These are phyloP conservation scores for Amniataba percoides DNA, from an alignment of 2,797 vertebrate genomes.

Conservation along the genomic window DNA sequence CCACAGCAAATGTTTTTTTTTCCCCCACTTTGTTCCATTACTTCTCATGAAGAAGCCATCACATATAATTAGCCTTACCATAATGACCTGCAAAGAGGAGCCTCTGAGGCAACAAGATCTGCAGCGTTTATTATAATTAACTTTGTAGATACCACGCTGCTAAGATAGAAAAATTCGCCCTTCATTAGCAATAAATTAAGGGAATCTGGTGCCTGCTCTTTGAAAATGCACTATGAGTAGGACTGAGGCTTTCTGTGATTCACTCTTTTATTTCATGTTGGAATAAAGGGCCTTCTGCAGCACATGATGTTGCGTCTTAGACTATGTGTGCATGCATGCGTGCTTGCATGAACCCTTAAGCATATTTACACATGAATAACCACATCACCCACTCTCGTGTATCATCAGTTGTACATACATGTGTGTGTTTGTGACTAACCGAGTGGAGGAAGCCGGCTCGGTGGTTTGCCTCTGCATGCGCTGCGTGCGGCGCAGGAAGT, in stretches of 20 bases:
- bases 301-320: background rate
- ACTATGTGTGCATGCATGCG: constrained; percentile 14
- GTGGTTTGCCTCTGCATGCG: constrained; percentile 96
- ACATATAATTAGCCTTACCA: constrained; percentile 52
- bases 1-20: constrained; percentile 5
- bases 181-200: constrained; percentile 24
- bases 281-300: background rate
- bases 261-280: constrained; percentile 13
- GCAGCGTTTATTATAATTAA: constrained; percentile 55
- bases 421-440: constrained; percentile 81
- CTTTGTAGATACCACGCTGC: constrained; percentile 26
- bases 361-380: constrained; percentile 27
- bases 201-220: background rate
- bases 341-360: constrained; percentile 15
- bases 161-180: background rate
- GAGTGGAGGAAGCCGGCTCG: constrained; percentile 94
- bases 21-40: constrained; percentile 31
- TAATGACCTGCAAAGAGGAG: constrained; percentile 34
- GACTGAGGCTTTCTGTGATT: constrained; percentile 7
- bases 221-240: constrained; percentile 1
- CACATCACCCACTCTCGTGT: constrained; percentile 4
- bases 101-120: constrained; percentile 35
- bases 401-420: background rate
- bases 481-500: constrained; percentile 91
- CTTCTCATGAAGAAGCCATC: constrained; percentile 47